Base-by-base conservation (phyloP, 2,113 vertebrate species). In the Myiozetetes cayanensis region DNA sequence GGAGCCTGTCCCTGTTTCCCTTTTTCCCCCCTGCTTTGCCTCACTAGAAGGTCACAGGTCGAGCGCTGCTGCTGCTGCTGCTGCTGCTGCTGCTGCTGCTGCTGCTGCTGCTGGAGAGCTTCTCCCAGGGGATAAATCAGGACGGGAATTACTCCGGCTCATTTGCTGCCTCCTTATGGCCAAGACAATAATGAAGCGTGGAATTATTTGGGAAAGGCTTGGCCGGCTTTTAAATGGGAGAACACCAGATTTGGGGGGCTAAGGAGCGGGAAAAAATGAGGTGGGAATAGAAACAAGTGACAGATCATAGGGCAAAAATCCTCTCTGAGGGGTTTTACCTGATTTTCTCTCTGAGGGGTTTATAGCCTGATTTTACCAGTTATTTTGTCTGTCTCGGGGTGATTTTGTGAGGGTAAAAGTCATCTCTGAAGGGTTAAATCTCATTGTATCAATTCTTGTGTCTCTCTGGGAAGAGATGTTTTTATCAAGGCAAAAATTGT, bases 221-320 rank as follows among this genome's bases (percentile, higher is more conserved):
- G 33, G 22, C 25, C 2, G 21, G 19, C 7, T 56, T 88, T 88
- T 47, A 44, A 14, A 10, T 10, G 43, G 67, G 30, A 41, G 28
- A 41, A 63, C 1, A 0, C n/a, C 0, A 0, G 20, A 23, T 73
- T 28, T 37, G 76, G 43, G 31, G 31, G 31, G 43, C 4, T 9
- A 27, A 31, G 22, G 8, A 18, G 21, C 37, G 23, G 25, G 65
- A 59, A 80, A 59, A 67, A 24, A 89, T 37, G 37, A 50, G 56
- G 31, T 59, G 52, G 52, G 46, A 52, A 11, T 0, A 11, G 52
- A 41, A 82, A 47, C 52, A 44, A 46, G 33, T 9, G 77, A 17
- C 23, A 0, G 21, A 1, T 67, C 61, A 4, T 8, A 4, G 16
- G 59, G 59, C n/a, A 28, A 39, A 49, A 70, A 35, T n/a, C 10